Percentiles rank a stretch among this genome's conserved stretches.
Evolutionary conservation across 2,888 invertebrate species (phyloP).

Genomic region (Xylota sylvarum): DNA sequence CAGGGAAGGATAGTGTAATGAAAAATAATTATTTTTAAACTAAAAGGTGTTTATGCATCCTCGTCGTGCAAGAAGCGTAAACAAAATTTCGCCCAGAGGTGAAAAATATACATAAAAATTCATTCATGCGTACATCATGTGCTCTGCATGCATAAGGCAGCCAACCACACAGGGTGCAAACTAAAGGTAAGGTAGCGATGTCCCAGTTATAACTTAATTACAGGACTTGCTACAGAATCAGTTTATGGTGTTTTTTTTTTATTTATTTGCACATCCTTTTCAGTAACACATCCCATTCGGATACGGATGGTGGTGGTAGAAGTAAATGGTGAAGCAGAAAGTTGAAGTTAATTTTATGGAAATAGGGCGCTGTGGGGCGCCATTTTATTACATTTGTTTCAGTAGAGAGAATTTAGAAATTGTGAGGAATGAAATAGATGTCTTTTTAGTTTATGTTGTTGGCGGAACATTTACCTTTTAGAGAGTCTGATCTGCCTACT

Average conservation of each 20-base stretch:
- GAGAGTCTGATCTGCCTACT: too few species aligned
- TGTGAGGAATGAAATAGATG: too few species aligned
- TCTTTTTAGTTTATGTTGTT: too few species aligned
- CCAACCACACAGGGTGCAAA: conserved; percentile 14
- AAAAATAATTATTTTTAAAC: conserved; percentile 31
- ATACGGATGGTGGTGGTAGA: neutral
- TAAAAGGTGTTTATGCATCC: conserved; percentile 8
- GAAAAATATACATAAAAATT: conserved; percentile 39
- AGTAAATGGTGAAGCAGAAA: neutral
- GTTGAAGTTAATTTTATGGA: neutral
- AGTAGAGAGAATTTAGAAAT: too few species aligned
- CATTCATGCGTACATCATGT: conserved; percentile 42
- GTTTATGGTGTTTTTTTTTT: conserved; percentile 25
- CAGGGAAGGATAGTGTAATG: neutral
- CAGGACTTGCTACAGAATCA: conserved; percentile 13
- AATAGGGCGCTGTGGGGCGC: neutral
- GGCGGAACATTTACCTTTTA: too few species aligned
- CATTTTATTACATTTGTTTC: neutral
- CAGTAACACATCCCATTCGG: neutral
- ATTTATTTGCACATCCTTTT: conserved; percentile 13
- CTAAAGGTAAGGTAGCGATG: conserved; percentile 28
- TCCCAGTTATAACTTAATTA: conserved; percentile 60
- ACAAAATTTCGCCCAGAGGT: conserved; percentile 20
- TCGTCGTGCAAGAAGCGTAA: conserved; percentile 21
- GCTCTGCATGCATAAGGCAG: conserved; percentile 17